These are phyloP conservation scores for Podarcis muralis DNA, from an alignment of 2,113 vertebrate species.

Conservation along the genomic window DNA sequence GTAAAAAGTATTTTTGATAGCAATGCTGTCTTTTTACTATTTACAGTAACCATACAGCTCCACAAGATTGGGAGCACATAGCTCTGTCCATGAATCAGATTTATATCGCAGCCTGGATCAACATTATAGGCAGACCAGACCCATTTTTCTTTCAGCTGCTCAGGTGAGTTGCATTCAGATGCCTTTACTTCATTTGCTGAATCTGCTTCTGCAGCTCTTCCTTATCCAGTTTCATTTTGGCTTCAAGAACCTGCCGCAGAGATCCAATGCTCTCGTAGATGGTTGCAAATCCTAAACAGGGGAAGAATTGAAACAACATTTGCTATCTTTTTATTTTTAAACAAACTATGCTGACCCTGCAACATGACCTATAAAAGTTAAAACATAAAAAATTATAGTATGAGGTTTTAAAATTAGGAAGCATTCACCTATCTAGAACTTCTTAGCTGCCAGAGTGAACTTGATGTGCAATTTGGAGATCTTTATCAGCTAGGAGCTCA, in stretches of 20 bases:
- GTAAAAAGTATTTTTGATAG: background rate
- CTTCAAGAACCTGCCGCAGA: constrained; percentile 79
- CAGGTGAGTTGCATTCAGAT: background rate
- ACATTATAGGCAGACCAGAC: background rate
- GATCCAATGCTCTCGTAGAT: constrained; percentile 83
- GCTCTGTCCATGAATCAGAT: constrained; percentile 61
- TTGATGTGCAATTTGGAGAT: too few species aligned
- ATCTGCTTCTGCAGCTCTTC: constrained; percentile 82
- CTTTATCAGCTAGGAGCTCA: too few species aligned
- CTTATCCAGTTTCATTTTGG: constrained; percentile 81
- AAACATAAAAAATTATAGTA: too few species aligned
- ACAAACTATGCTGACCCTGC: background rate
- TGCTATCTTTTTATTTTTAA: background rate
- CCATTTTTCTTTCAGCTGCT: background rate
- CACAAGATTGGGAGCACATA: constrained; percentile 43
- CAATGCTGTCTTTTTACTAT: constrained; percentile 39
- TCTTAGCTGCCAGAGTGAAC: too few species aligned
- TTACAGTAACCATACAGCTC: constrained; percentile 48
- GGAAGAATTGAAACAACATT: constrained; percentile 32
- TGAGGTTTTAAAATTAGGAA: too few species aligned
- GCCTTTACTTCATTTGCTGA: constrained; percentile 69
- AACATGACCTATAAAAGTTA: too few species aligned
- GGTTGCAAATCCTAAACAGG: constrained; percentile 76
- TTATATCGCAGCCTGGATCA: constrained; percentile 34
- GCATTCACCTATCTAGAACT: too few species aligned